Percentiles rank a stretch among this genome's conserved stretches.
These are phyloP conservation scores for Drosophila lacertosa DNA, from an alignment of 1,140 invertebrate genomes.

Conservation along the genomic window DNA sequence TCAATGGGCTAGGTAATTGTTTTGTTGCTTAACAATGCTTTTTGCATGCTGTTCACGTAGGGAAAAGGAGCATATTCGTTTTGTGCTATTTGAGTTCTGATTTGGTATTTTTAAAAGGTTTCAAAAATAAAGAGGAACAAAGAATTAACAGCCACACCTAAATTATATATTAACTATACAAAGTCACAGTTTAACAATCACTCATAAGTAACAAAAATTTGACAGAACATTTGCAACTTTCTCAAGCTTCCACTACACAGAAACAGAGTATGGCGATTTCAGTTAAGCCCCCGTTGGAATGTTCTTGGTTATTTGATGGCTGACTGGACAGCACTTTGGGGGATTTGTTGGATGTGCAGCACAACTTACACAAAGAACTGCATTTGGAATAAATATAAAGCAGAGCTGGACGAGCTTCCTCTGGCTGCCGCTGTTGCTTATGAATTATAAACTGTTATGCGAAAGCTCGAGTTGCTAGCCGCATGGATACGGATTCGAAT, in stretches of 20 bases:
- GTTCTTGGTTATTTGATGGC: slow-evolving; percentile 15
- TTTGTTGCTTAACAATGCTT: slow-evolving; percentile 3
- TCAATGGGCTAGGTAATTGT: slow-evolving; percentile 30
- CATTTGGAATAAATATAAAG: slow-evolving; percentile 33
- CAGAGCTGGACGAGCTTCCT: neutral
- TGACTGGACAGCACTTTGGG: slow-evolving; percentile 26
- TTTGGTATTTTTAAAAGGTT: too few relatives aligned
- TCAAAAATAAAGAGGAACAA: too few relatives aligned
- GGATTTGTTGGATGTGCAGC: neutral
- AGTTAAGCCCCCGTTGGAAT: too few relatives aligned
- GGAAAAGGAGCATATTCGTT: too few relatives aligned
- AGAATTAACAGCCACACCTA: too few relatives aligned
- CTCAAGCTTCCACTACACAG: too few relatives aligned
- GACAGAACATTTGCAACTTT: too few relatives aligned
- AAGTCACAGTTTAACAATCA: too few relatives aligned
- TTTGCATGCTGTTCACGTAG: too few relatives aligned
- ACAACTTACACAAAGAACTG: slow-evolving; percentile 69
- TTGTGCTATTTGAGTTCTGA: slow-evolving; percentile 1
- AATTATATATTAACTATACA: too few relatives aligned
- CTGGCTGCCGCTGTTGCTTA: slow-evolving; percentile 8
- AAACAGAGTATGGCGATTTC: too few relatives aligned
- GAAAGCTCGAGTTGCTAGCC: slow-evolving; percentile 6
- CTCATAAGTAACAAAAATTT: too few relatives aligned
- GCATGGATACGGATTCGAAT: neutral
- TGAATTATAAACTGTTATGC: slow-evolving; percentile 37